Percentiles rank a stretch among this genome's conserved stretches.
phyloP scores from a whole-genome alignment of 30 jellyfish, hydroid and myxozoan genomes.

The Cassiopea xamachana region DNA sequence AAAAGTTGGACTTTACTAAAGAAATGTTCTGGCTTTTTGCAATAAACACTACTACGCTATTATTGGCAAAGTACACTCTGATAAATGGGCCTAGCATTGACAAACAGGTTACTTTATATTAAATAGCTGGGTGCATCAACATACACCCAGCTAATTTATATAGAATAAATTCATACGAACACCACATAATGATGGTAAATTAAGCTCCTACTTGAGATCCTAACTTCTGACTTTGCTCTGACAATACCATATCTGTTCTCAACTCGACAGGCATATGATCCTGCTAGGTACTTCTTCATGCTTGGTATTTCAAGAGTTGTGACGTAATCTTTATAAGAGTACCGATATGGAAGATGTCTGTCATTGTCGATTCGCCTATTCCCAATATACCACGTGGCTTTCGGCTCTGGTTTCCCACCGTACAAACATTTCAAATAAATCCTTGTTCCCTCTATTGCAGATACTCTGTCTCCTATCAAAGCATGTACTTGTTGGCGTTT shows the following conservation, averaged over 20 bases:
- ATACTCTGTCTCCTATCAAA: slow-evolving; percentile 75
- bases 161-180: too few relatives aligned
- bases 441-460: slow-evolving; percentile 76
- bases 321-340: slow-evolving; percentile 61
- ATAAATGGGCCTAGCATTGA: too few relatives aligned
- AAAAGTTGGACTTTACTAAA: too few relatives aligned
- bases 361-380: slow-evolving; percentile 66
- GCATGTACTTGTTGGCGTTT: slow-evolving; percentile 26
- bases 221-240: slow-evolving; percentile 54
- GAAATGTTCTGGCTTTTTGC: too few relatives aligned
- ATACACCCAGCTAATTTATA: too few relatives aligned
- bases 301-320: slow-evolving; percentile 60
- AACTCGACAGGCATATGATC: slow-evolving; percentile 70
- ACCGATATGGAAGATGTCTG: slow-evolving; percentile 15
- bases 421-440: slow-evolving; percentile 54
- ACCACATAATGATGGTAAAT: not conserved
- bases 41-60: too few relatives aligned
- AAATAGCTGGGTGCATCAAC: too few relatives aligned
- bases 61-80: too few relatives aligned
- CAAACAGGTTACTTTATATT: too few relatives aligned
- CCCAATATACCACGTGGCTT: slow-evolving; percentile 75
- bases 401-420: slow-evolving; percentile 88
- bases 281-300: slow-evolving; percentile 48
- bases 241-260: slow-evolving; percentile 67
- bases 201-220: slow-evolving; percentile 67